These are phyloP conservation scores for Drosophila rhopaloa DNA, from an alignment of 1,140 invertebrate species.

Conservation along the genomic window DNA sequence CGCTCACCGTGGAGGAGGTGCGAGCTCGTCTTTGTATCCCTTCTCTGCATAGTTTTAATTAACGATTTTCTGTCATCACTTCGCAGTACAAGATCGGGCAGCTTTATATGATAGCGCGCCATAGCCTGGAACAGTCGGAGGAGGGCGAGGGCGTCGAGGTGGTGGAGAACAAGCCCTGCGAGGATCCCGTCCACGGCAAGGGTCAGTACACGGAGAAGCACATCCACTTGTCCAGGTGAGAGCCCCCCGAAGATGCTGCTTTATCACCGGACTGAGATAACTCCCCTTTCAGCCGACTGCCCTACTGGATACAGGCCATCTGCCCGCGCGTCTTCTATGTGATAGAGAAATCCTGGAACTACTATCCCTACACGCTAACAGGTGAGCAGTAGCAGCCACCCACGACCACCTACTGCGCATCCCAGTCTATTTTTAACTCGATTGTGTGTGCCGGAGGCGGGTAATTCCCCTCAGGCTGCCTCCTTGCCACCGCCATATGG, in stretches of 20 bases:
- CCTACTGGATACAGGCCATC: constrained; percentile 94
- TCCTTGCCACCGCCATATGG: constrained; percentile 37
- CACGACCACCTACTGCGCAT: constrained; percentile 29
- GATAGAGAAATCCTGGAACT: constrained; percentile 97
- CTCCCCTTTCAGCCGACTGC: constrained; percentile 89
- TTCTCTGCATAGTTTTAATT: background rate
- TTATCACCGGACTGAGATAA: background rate
- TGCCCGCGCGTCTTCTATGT: constrained; percentile 96
- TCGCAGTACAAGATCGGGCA: constrained; percentile 95
- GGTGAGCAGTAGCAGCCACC: constrained; percentile 85
- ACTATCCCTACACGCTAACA: constrained; percentile 96
- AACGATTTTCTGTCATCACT: constrained; percentile 35
- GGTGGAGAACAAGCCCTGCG: constrained; percentile 92
- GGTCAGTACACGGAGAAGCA: constrained; percentile 97
- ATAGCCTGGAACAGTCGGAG: constrained; percentile 95
- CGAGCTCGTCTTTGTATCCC: constrained; percentile 28
- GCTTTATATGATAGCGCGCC: constrained; percentile 97
- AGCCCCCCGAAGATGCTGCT: constrained; percentile 13
- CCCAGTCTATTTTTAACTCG: constrained; percentile 43
- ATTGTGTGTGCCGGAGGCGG: constrained; percentile 28
- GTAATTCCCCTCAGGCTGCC: background rate
- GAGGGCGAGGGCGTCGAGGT: constrained; percentile 97
- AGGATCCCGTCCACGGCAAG: constrained; percentile 91
- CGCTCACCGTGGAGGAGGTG: constrained; percentile 95
- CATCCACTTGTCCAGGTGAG: constrained; percentile 94